A percentile compares a stretch with the other conserved stretches of the same genome.
phyloP scores from a whole-genome alignment of 2,797 vertebrate genomes.

The Decapterus maruadsi region DNA sequence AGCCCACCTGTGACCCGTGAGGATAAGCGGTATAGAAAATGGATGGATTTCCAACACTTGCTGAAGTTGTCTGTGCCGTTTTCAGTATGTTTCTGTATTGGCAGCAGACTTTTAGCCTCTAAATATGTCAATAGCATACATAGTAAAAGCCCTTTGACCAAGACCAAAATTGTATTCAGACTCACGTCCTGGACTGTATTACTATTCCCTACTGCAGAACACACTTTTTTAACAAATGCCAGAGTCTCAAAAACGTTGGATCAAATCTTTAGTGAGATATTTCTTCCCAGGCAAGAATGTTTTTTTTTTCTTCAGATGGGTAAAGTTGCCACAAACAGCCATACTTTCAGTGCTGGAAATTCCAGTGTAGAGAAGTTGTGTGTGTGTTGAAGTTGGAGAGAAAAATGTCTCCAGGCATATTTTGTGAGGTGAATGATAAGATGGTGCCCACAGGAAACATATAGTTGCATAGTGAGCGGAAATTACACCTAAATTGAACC shows the following conservation, averaged over 20 bases:
- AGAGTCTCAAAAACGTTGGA: slow-evolving; percentile 45
- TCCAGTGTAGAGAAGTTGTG: slow-evolving; percentile 18
- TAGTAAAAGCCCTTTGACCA: slow-evolving; percentile 19
- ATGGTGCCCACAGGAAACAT: slow-evolving; percentile 57
- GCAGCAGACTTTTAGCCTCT: slow-evolving; percentile 6
- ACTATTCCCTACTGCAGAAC: slow-evolving; percentile 38
- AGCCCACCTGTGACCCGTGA: too few relatives aligned
- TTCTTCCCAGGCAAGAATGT: slow-evolving; percentile 14
- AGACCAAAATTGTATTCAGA: slow-evolving; percentile 29
- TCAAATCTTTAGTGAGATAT: slow-evolving; percentile 49
- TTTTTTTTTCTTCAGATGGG: slow-evolving; percentile 54
- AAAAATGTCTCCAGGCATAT: slow-evolving; percentile 61
- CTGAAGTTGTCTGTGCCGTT: neutral
- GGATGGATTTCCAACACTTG: neutral
- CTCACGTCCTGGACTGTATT: slow-evolving; percentile 26
- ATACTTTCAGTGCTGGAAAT: slow-evolving; percentile 42
- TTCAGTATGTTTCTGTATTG: neutral
- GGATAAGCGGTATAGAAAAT: too few relatives aligned
- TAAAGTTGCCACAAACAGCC: slow-evolving; percentile 59
- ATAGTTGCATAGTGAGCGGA: slow-evolving; percentile 46
- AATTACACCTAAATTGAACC: slow-evolving; percentile 45
- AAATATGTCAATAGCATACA: slow-evolving; percentile 29
- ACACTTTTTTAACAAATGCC: slow-evolving; percentile 31
- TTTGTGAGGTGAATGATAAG: slow-evolving; percentile 72
- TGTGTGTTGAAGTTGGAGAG: slow-evolving; percentile 46